Evolutionary conservation across 2,113 vertebrate species (phyloP), one percentile per base, ranked within the genome.

Genomic region (Pygoscelis adeliae): DNA sequence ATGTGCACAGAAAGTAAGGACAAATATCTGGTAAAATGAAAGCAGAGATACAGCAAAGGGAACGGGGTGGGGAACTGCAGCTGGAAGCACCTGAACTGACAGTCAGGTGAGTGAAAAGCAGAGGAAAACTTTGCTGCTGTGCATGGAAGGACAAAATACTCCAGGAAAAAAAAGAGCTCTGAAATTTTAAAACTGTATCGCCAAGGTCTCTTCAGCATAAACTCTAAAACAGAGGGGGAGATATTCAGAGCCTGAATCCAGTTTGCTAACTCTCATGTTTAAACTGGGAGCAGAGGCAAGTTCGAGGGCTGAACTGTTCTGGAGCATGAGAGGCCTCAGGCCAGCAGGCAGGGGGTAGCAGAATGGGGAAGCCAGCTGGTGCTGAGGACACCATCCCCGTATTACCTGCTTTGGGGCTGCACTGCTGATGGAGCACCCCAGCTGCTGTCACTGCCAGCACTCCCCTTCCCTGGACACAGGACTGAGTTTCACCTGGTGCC

Each of bases 371-470:
- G 3, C 14, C 49, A 30, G 19, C 29, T 15, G 26, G 27, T 15
- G n/a, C 36, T 49, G 47, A 49, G 66, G 27, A 29, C 8, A 46
- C 20, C 13, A 6, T 59, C 21, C n/a, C 12, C 7, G 0, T 7
- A 2, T 7, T 10, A 6, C 18, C 29, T 7, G 3, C 20, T 52
- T 20, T 47, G 55, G 25, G 62, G 29, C 13, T 44, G 32, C 25
- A 4, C 22, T 50, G 32, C 23, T 42, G 36, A 29, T 15, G 47
- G 40, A 49, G 17, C 15, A 27, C 5, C 29, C 34, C 21, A 3
- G 1, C 47, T 6, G 2, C 38, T 36, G 30, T 23, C 13, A 13
- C 50, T 50, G 27, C 42, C 55, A 21, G 19, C 2, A 3, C 5
- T 55, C 16, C 30, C 10, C 13, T 25, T 65, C 26, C 27, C 23